Evolutionary conservation across 2,888 invertebrate species (phyloP).

Genomic region (Phymatocera aterrima): DNA sequence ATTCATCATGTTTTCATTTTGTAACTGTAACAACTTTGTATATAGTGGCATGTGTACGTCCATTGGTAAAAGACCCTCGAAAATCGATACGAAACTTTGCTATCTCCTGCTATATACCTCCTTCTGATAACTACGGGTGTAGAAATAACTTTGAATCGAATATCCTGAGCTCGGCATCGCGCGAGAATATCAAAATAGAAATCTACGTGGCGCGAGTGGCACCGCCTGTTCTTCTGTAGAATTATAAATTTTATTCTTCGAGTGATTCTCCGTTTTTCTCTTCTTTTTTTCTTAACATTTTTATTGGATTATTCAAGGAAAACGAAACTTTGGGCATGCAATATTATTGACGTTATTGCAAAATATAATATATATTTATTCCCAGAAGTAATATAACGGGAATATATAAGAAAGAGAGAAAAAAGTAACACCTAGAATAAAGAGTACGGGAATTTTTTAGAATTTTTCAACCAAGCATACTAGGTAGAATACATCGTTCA

Average conservation of each 20-base stretch:
- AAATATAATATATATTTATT: too few relatives aligned
- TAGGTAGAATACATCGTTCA: too few relatives aligned
- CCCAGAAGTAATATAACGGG: too few relatives aligned
- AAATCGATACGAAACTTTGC: conserved; percentile 13
- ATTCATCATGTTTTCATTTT: too few relatives aligned
- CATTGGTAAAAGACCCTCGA: neutral
- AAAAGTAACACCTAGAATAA: too few relatives aligned
- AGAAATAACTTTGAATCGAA: conserved; percentile 16
- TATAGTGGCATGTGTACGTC: neutral
- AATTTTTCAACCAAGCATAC: too few relatives aligned
- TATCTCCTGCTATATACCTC: neutral
- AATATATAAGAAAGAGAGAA: too few relatives aligned
- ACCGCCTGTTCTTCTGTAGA: neutral
- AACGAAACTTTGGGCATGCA: too few relatives aligned
- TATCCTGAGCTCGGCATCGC: neutral
- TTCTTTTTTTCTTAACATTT: neutral
- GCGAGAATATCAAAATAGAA: neutral
- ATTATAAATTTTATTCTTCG: neutral
- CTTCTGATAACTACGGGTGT: conserved; percentile 3
- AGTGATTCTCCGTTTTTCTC: neutral
- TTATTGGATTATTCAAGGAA: neutral
- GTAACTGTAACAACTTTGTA: neutral
- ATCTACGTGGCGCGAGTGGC: neutral
- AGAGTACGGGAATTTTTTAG: too few relatives aligned
- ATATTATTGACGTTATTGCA: too few relatives aligned